phyloP scores from a whole-genome alignment of 2,797 vertebrate genomes.

The Coilia nasus region DNA sequence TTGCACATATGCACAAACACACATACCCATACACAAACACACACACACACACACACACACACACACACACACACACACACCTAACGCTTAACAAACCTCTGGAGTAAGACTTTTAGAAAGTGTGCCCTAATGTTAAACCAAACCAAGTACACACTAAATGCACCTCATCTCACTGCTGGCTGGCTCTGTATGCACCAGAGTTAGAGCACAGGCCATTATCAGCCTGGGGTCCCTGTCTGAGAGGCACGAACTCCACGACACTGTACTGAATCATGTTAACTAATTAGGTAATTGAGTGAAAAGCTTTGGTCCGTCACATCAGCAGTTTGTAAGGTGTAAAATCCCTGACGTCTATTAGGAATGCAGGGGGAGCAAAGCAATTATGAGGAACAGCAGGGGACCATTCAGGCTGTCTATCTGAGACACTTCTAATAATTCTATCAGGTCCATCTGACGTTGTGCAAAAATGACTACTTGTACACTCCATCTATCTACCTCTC shows the following conservation, averaged over 20 bases:
- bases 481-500: constrained; percentile 6
- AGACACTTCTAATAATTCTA: constrained; percentile 31
- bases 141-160: not conserved
- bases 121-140: not conserved
- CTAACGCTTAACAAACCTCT: constrained; percentile 38
- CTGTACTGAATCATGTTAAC: not conserved
- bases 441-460: constrained; percentile 24
- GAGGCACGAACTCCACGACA: not conserved
- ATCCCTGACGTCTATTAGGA: constrained; percentile 54
- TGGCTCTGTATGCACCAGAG: not conserved
- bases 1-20: not conserved
- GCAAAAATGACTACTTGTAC: not conserved
- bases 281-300: constrained; percentile 20
- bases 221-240: no score
- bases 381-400: constrained; percentile 49
- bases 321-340: constrained; percentile 58
- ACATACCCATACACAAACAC: constrained; percentile 32
- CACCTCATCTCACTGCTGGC: not conserved
- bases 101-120: not conserved
- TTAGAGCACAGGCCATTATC: not conserved
- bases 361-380: constrained; percentile 52
- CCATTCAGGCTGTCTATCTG: constrained; percentile 47
- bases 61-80: constrained; percentile 31
- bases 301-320: constrained; percentile 17
- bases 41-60: constrained; percentile 36